Evolutionary conservation across 2,797 vertebrate species (phyloP).

Genomic region (Acridotheres tristis): DNA sequence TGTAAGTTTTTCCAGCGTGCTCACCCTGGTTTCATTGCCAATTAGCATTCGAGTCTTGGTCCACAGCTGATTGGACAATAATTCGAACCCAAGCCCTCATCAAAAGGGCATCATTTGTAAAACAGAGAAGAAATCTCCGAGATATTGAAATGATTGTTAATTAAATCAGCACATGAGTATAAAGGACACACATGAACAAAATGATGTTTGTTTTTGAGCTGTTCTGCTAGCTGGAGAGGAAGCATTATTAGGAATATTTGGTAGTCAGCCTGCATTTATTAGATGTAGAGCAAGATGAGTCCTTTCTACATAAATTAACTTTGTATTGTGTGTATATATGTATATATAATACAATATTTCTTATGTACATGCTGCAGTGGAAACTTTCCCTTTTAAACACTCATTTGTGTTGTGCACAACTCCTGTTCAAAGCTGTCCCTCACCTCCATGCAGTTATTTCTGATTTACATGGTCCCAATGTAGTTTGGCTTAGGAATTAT

Average conservation of each 20-base stretch:
- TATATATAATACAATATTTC: background rate
- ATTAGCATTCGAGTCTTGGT: slow-evolving; percentile 21
- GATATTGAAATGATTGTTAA: slow-evolving; percentile 41
- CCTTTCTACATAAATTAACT: background rate
- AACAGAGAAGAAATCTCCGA: background rate
- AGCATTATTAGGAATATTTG: slow-evolving; percentile 27
- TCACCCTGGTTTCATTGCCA: slow-evolving; percentile 33
- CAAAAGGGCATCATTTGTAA: slow-evolving; percentile 50
- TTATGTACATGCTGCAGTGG: background rate
- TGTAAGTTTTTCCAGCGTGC: background rate
- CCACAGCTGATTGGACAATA: slow-evolving; percentile 6
- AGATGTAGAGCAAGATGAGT: background rate
- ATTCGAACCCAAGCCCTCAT: slow-evolving; percentile 24
- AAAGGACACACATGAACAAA: slow-evolving; percentile 31
- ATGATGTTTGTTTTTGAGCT: slow-evolving; percentile 53
- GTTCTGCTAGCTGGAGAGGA: background rate
- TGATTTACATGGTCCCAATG: background rate
- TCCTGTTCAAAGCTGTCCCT: background rate
- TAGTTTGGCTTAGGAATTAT: background rate
- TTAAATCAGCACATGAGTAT: slow-evolving; percentile 38
- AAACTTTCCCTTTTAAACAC: background rate
- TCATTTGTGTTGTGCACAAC: background rate
- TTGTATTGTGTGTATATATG: background rate
- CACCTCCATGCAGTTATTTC: background rate
- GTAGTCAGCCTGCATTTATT: slow-evolving; percentile 23